These are phyloP conservation scores for Parnassius smintheus DNA, from an alignment of 2,888 invertebrate species.

Conservation along the genomic window DNA sequence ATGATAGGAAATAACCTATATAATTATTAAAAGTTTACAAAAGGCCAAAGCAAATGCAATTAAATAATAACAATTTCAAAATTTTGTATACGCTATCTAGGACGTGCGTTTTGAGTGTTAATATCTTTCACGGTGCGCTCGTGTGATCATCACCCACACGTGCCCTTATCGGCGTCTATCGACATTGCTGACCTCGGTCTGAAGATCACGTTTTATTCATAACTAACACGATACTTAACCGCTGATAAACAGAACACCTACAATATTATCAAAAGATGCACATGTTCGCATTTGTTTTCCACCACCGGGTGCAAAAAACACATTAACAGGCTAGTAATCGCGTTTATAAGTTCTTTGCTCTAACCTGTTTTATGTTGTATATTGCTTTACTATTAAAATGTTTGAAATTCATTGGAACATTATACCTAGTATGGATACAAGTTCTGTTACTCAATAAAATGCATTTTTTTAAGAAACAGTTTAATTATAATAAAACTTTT, in stretches of 20 bases:
- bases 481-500: too few relatives aligned
- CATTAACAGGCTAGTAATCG: conserved; percentile 6
- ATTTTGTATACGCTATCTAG: conserved; percentile 1
- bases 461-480: too few relatives aligned
- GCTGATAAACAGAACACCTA: conserved; percentile 11
- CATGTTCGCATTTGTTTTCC: conserved; percentile 5
- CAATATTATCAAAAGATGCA: conserved; percentile 8
- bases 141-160: conserved; percentile 46
- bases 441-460: too few relatives aligned
- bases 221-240: conserved; percentile 1
- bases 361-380: neutral
- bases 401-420: neutral
- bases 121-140: conserved; percentile 36
- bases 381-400: neutral
- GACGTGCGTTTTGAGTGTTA: conserved; percentile 43
- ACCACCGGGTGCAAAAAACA: conserved; percentile 12
- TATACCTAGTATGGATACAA: neutral
- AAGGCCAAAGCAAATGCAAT: too few relatives aligned
- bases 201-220: conserved; percentile 18
- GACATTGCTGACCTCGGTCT: conserved; percentile 17
- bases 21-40: too few relatives aligned
- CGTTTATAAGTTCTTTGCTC: conserved; percentile 2
- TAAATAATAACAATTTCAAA: too few relatives aligned
- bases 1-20: too few relatives aligned
- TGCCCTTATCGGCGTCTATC: conserved; percentile 41